Evolutionary conservation across 2,888 invertebrate species (phyloP).

Genomic region (Balanococcus diminutus): DNA sequence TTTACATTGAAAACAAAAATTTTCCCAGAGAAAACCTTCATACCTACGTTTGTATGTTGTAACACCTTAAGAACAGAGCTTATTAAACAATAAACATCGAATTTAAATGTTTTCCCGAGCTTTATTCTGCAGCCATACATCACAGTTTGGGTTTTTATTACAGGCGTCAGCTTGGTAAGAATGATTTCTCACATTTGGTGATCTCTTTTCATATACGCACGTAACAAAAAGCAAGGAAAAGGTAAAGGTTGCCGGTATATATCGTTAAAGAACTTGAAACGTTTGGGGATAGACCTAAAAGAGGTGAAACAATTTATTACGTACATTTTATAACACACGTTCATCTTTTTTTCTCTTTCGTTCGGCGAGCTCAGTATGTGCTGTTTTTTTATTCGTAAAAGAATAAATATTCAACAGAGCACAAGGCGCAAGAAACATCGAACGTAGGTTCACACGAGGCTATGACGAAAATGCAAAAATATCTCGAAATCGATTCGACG

Average conservation of each 20-base stretch:
- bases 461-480: not conserved
- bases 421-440: not conserved
- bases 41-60: not conserved
- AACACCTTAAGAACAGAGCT: not conserved
- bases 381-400: not conserved
- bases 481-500: not conserved
- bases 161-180: not conserved
- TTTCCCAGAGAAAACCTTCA: not conserved
- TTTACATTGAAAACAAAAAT: not conserved
- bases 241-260: not conserved
- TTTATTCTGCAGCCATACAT: slow-evolving; percentile 12
- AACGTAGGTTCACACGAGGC: not conserved
- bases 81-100: slow-evolving; percentile 1
- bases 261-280: not conserved
- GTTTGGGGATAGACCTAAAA: not conserved
- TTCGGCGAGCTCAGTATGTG: not conserved
- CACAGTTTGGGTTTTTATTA: not conserved
- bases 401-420: not conserved
- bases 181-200: not conserved
- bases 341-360: not conserved
- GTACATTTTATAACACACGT: not conserved
- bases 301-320: not conserved
- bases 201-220: not conserved
- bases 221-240: not conserved
- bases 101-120: slow-evolving; percentile 20